Evolutionary conservation across 2,797 vertebrate species (phyloP), one percentile per base, ranked within the genome.

Genomic region (Cirrhinus mrigala): DNA sequence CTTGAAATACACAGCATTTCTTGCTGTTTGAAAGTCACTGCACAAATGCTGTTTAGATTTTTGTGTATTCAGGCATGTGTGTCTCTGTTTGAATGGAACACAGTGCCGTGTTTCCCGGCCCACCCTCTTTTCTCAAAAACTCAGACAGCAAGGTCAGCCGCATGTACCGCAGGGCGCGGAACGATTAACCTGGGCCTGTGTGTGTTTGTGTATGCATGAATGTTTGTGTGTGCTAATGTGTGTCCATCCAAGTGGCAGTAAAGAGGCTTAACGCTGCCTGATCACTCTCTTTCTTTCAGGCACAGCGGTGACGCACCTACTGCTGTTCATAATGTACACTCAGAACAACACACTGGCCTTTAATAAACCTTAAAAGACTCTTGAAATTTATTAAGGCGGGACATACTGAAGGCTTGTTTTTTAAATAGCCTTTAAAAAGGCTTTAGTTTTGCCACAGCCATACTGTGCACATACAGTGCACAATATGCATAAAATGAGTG

Each of bases 251-350:
- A 79, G 83, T 80, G 71, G 86, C 74, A 20, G 15, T 91, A 91
- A 80, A 92, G 91, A 93, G 90, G 93, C 89, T 94, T 93, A 92
- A 83, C 83, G 81, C 24, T 50, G 27, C 56, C 52, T 46, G 62
- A 64, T 68, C 76, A 44, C 44, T 74, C 79, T 37, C 78, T 86
- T 83, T 56, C 48, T 37, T 81, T 66, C 73, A 84, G 24, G 58
- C 75, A 56, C 52, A 70, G 60, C 6, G 27, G 24, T 88, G 87
- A 83, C 40, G 73, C 74, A 52, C 50, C 85, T 74, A 58, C 48
- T 69, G 60, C 62, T 48, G 24, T 58, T 69, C 4, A 44, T 77
- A 69, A 69, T 82, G 20, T 20, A 75, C 60, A 48, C 27, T 75
- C n/a, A 64, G 11, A 50, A 75, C 37, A 27, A 44, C 56, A 37